Conservation (phyloP, 2,113 vertebrate species). For the Plotosus lineatus region DNA sequence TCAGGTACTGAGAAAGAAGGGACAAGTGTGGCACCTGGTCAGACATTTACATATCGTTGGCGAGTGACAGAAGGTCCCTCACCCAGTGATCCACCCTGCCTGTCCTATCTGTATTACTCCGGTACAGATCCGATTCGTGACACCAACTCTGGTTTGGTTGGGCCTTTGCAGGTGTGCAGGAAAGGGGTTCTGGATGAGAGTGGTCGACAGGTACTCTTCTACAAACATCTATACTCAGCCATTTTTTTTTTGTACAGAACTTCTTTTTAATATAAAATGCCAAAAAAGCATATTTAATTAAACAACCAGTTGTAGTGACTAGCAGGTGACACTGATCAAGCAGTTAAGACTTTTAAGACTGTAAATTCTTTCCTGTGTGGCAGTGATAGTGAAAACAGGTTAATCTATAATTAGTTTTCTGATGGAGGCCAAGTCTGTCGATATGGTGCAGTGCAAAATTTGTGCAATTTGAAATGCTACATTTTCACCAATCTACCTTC, state of each 20-base stretch:
- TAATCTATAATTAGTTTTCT: neutral
- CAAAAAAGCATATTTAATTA: neutral
- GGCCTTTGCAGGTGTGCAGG: slow-evolving; percentile 88
- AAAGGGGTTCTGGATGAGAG: slow-evolving; percentile 72
- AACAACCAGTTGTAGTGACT: neutral
- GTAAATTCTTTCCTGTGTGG: too few relatives aligned
- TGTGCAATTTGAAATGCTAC: too few relatives aligned
- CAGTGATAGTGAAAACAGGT: too few relatives aligned
- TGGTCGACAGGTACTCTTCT: slow-evolving; percentile 75
- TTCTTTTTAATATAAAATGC: neutral
- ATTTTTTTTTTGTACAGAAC: neutral
- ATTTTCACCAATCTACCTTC: too few relatives aligned
- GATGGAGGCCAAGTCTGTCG: neutral
- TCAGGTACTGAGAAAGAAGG: slow-evolving; percentile 75
- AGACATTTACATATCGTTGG: slow-evolving; percentile 86
- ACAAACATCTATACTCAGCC: neutral
- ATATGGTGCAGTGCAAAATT: too few relatives aligned
- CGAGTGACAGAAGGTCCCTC: slow-evolving; percentile 83
- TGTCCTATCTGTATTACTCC: slow-evolving; percentile 94
- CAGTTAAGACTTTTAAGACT: too few relatives aligned
- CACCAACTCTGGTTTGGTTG: slow-evolving; percentile 88
- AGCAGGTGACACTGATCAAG: neutral
- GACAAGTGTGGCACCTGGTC: slow-evolving; percentile 78
- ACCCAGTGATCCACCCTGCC: slow-evolving; percentile 78
- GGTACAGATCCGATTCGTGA: slow-evolving; percentile 76